Evolutionary conservation across 2,797 vertebrate species (phyloP).

Genomic region (Micromesistius poutassou): DNA sequence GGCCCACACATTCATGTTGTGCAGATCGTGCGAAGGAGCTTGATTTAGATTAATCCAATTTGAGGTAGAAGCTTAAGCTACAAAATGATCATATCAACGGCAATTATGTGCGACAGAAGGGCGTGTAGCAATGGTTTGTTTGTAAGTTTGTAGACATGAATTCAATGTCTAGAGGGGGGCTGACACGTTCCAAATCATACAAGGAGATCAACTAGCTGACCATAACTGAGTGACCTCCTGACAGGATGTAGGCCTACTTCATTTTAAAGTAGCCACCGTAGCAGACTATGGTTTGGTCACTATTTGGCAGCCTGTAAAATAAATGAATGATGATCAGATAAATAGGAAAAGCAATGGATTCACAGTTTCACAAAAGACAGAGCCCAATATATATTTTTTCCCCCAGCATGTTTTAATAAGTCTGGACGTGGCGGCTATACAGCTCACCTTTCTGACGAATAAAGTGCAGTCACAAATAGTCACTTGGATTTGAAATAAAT

Average conservation of each 20-base stretch:
- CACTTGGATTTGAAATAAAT: conserved; percentile 42
- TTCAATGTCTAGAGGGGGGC: too few species aligned
- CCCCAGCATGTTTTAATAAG: conserved; percentile 51
- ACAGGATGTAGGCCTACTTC: not conserved
- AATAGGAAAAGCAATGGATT: too few species aligned
- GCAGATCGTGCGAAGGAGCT: too few species aligned
- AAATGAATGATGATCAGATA: not conserved
- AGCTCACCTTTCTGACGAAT: conserved; percentile 33
- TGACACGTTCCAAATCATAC: not conserved
- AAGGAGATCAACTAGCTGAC: not conserved
- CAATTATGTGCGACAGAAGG: not conserved
- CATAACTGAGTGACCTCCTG: not conserved
- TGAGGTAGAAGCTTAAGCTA: not conserved
- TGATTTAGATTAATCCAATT: too few species aligned
- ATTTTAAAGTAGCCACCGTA: not conserved
- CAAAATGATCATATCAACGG: not conserved
- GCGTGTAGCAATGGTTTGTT: not conserved
- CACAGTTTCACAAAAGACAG: not conserved
- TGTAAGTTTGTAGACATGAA: not conserved
- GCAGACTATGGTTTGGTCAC: not conserved
- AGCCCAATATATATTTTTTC: not conserved
- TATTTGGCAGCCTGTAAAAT: not conserved
- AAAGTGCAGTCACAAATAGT: conserved; percentile 59
- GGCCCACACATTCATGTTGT: not conserved
- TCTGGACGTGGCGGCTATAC: conserved; percentile 33